Evolutionary conservation across 2,888 invertebrate genomes (phyloP), one percentile per base, ranked within the genome.

Genomic region (Petrolisthes cinctipes): DNA sequence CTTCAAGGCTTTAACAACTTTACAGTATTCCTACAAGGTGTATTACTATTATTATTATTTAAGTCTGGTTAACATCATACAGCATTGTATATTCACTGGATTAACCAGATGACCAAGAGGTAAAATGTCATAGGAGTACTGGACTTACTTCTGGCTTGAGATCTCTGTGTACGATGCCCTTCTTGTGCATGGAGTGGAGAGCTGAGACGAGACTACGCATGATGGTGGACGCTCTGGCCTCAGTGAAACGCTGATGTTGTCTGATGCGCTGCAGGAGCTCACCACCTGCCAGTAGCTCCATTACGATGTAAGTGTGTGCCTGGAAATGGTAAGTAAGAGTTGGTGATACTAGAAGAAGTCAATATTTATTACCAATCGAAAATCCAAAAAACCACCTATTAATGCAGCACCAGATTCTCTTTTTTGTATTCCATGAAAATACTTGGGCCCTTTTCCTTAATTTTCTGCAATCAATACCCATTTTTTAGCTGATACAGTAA

Each of bases 91-190:
- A 37, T 37, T 37, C 37, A 37, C 37, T 37, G 37, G 37, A 37
- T 37, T 37, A 37, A 37, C 37, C 37, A 37, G 1, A 37, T 37
- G 37, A 37, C 37, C 37, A 37, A 37, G 37, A 37, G 37, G 37
- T 37, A 37, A 37, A 37, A 37, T 37, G 37, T 37, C 37, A 37
- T 2, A 37, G 37, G 37, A 37, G 37, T 37, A 37, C 37, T 73
- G 7, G 7, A 51, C 51, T 91, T 91, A 96, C 97, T 95, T 98
- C 99, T 0, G 98, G 98, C 93, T 99, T 99, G 20, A 99, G 94
- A 93, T 99, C 99, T 57, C 98, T 94, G 92, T 99, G 99, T 85
- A 97, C 98, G 78, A 98, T 96, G 20, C 96, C 95, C 85, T 95
- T 94, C 51, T 94, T 94, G 93, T 98, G 98, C 95, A 99, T 96